A percentile compares a stretch with the other conserved stretches of the same genome.
These are phyloP conservation scores for Acanthochromis polyacanthus DNA, from an alignment of 2,113 vertebrate genomes.

Conservation along the genomic window DNA sequence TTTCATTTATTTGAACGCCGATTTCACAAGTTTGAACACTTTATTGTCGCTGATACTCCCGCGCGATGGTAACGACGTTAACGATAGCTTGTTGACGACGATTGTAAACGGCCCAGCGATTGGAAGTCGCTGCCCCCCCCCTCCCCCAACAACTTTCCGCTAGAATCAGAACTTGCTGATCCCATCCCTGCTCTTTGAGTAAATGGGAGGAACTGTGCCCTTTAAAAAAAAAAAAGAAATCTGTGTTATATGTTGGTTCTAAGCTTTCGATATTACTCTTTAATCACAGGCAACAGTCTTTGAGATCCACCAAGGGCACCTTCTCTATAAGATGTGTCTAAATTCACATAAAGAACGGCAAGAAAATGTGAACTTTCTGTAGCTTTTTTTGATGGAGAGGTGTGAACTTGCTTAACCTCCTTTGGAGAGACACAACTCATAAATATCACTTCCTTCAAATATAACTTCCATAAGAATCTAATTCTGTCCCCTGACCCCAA, in stretches of 20 bases:
- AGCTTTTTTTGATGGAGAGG: conserved; percentile 21
- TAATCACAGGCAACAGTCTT: conserved; percentile 29
- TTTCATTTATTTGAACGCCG: too few species aligned
- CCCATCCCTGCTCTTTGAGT: too few species aligned
- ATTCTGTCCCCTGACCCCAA: conserved; percentile 4
- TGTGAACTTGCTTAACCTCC: conserved; percentile 28
- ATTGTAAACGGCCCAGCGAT: too few species aligned
- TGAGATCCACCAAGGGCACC: conserved; percentile 23
- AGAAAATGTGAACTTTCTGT: conserved; percentile 15
- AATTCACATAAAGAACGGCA: conserved; percentile 36
- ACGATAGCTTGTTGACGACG: too few species aligned
- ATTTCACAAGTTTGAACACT: too few species aligned
- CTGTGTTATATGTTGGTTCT: conserved; percentile 33
- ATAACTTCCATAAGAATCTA: conserved; percentile 37
- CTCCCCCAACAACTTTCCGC: too few species aligned
- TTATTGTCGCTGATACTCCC: too few species aligned
- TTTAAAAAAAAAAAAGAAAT: conserved; percentile 32
- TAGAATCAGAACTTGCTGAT: too few species aligned
- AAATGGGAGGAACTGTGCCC: conserved; percentile 10
- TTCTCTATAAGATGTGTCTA: conserved; percentile 20
- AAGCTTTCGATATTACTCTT: conserved; percentile 35
- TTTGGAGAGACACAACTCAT: conserved; percentile 1
- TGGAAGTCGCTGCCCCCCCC: too few species aligned
- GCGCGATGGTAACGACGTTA: too few species aligned
- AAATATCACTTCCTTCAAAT: conserved; percentile 49